A percentile compares a stretch with the other conserved stretches of the same genome.
These are phyloP conservation scores for Paguma larvata DNA, from an alignment of 2,797 vertebrate genomes.

Conservation along the genomic window DNA sequence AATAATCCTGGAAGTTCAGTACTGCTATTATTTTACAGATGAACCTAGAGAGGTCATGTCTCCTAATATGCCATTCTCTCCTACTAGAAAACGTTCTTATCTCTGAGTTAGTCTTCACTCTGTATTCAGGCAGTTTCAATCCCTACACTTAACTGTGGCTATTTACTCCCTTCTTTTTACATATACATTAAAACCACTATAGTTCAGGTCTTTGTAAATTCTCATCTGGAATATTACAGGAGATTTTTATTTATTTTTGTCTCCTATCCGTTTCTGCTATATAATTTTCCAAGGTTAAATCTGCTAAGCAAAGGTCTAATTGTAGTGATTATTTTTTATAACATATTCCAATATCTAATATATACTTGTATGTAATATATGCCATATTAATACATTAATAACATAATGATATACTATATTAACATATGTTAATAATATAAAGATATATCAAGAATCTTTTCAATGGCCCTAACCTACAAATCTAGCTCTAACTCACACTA, in stretches of 20 bases:
- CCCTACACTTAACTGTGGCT: background rate
- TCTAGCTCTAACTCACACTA: background rate
- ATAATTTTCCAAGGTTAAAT: background rate
- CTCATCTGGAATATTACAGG: background rate
- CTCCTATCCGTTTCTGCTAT: background rate
- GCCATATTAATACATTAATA: background rate
- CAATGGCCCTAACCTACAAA: background rate
- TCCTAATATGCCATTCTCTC: background rate
- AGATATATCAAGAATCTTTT: background rate
- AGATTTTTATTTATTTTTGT: background rate
- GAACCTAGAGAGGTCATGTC: background rate
- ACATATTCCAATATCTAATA: background rate
- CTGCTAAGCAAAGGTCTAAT: background rate
- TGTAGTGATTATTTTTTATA: background rate
- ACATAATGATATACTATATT: background rate
- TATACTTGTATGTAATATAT: background rate
- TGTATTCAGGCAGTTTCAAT: background rate
- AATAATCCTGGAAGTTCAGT: background rate
- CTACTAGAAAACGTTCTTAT: background rate
- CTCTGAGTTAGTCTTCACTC: slow-evolving; percentile 8
- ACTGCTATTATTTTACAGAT: background rate
- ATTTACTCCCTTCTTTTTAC: background rate
- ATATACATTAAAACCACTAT: background rate
- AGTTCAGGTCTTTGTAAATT: background rate
- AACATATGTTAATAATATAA: background rate